Base-by-base conservation (phyloP, 2,888 invertebrate species). In the Venustoraphidia nigricollis region DNA sequence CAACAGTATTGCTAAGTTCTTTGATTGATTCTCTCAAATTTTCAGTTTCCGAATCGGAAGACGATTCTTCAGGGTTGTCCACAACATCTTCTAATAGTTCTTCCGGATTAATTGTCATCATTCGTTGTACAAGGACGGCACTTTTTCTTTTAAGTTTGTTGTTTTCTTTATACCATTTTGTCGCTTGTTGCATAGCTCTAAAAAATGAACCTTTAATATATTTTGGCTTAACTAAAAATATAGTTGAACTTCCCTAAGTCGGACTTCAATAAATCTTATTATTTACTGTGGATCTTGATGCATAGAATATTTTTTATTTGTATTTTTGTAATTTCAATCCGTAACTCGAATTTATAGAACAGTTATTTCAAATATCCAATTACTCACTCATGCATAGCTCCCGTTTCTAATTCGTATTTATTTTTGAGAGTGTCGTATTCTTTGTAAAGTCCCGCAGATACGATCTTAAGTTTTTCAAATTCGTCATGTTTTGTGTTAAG, bases 121-220 rank as follows among this genome's bases (percentile, higher is more conserved):
- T 70, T 41, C 75, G 75, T 53, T 80, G 79, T 50, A 79, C 60
- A 37, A 83, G 65, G 34, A 76, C 74, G 2, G 80, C 74, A 52
- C 83, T 83, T 53, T 76, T 72, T 11, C 85, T 65, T 63, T 83
- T 82, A 45, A 85, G 62, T 58, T 78, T 77, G 51, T 81, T 78
- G 60, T 84, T 84, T 66, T 84, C 81, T 52, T 80, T 79, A 68
- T 84, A 84, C 83, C 84, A 85, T 67, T 83, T 72, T 1, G 76
- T 73, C 0, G 81, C 81, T 50, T 80, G 80, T 52, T 77, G 77
- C 70, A 81, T 73, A 45, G 81, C 80, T 69, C 81, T 77, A 63
- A 38, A 59, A 58, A 47, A 46, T 50, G 51, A 55, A 43, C 40
- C 48, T 45, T 40, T 34, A 48, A 10, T 27, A 38, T 47, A 11